phyloP scores from a whole-genome alignment of 2,797 vertebrate species.

The Falco cherrug region DNA sequence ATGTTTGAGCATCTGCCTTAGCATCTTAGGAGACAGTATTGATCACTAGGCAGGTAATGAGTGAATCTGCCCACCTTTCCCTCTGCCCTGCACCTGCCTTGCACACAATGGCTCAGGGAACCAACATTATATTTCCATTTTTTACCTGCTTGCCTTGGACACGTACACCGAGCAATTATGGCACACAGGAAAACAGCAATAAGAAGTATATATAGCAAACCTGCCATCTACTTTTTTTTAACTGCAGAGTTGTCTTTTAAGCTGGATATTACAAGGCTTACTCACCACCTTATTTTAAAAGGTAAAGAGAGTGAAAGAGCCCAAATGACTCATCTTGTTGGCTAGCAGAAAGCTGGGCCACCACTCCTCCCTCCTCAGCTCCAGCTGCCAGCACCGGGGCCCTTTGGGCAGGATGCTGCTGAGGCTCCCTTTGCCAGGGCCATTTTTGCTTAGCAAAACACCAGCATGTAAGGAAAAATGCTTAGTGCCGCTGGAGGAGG shows the following conservation, averaged over 20 bases:
- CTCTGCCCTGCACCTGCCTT: neutral
- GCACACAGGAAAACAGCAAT: neutral
- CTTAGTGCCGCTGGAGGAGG: neutral
- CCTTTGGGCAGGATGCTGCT: neutral
- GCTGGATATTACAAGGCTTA: conserved; percentile 19
- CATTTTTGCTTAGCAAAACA: neutral
- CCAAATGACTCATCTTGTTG: neutral
- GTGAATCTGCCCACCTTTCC: neutral
- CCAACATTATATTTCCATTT: neutral
- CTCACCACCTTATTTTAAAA: conserved; percentile 54
- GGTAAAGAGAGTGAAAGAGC: neutral
- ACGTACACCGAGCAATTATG: neutral
- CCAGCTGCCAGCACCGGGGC: neutral
- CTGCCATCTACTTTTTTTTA: neutral
- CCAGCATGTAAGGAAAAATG: neutral
- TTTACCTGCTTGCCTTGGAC: neutral
- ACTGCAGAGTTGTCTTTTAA: conserved; percentile 24
- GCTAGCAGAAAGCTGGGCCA: neutral
- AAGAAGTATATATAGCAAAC: neutral
- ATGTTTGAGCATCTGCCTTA: neutral
- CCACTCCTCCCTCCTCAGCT: neutral
- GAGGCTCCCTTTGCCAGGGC: neutral
- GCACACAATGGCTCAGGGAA: neutral
- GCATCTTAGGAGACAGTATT: neutral
- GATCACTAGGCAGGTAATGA: neutral